phyloP scores from a whole-genome alignment of 1,140 invertebrate species.

The Helicoverpa zea region DNA sequence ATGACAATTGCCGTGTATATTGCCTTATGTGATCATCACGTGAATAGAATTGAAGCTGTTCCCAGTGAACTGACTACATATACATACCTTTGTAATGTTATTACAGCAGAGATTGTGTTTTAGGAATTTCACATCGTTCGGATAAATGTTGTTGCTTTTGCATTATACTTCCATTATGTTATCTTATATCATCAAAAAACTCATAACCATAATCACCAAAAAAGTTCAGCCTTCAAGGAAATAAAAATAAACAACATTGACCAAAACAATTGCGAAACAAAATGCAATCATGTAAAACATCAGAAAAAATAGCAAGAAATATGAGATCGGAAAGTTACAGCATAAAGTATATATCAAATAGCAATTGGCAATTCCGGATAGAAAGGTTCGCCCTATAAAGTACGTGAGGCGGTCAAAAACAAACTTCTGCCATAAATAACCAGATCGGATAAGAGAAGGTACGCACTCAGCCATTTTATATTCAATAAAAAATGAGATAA shows the following conservation, averaged over 20 bases:
- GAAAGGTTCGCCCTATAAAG: conserved; percentile 83
- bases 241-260: background rate
- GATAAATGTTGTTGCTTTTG: background rate
- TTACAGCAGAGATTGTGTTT: conserved; percentile 23
- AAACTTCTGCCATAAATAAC: conserved; percentile 85
- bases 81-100: conserved; percentile 23
- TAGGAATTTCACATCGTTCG: background rate
- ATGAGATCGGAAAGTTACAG: conserved; percentile 74
- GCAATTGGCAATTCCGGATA: conserved; percentile 83
- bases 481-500: conserved; percentile 81
- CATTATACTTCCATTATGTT: too few relatives aligned
- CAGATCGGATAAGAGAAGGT: conserved; percentile 81
- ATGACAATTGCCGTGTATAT: conserved; percentile 42
- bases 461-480: conserved; percentile 78
- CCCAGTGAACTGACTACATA: background rate
- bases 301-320: conserved; percentile 65
- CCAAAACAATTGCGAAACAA: conserved; percentile 28
- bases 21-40: conserved; percentile 22
- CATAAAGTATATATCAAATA: conserved; percentile 81
- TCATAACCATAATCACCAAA: too few relatives aligned
- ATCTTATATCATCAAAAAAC: too few relatives aligned
- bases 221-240: too few relatives aligned
- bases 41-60: conserved; percentile 34
- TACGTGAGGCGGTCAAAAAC: conserved; percentile 85
- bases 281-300: conserved; percentile 53